Base-by-base conservation (phyloP, 2,888 invertebrate species). In the Ophioninae sp. region DNA sequence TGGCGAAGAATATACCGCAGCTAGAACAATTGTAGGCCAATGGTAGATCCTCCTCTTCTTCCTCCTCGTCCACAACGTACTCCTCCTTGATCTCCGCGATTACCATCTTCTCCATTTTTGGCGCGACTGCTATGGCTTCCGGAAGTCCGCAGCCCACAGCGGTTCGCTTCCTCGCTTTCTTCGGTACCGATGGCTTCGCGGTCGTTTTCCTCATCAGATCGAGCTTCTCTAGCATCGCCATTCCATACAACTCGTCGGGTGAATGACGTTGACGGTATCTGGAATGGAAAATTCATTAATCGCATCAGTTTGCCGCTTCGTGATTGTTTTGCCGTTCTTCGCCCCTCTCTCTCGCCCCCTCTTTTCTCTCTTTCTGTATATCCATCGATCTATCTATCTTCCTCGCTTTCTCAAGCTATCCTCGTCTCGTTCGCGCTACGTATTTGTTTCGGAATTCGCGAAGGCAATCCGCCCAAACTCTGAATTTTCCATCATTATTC, bases 271-370 rank as follows among this genome's bases (percentile, higher is more conserved):
- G 90, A 85, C 78, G 86, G 89, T 88, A 92, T 88, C 92, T 92
- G 92, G 88, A 92, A 92, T 90, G 81, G 87, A 88, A 90, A 91
- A 90, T 90, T 89, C 87, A 89, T 88, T 81, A 87, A 87, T 86
- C 88, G 87, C 88, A 90, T 91, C 87, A 90, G 90, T 90, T 87
- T 86, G 84, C 41, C 76, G 79, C 37, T 59, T 69, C 68, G 75
- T 76, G 58, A 51, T 79, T 79, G 72, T 79, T 76, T 79, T 69
- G 83, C 72, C 63, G 76, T 72, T 58, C 69, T 71, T 73, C 64
- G 76, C 73, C 65, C 75, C 81, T 71, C 61, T 23, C 61, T 39
- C 83, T 81, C 23, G 51, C 30, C n/a, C 51, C 6, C 44, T 39
- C 20, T 17, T 17, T 17, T 79, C 72, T 75, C 68, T 83, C 58